Percentiles rank a stretch among this genome's conserved stretches.
These are phyloP conservation scores for Laothoe populi DNA, from an alignment of 2,888 invertebrate species.

Conservation along the genomic window DNA sequence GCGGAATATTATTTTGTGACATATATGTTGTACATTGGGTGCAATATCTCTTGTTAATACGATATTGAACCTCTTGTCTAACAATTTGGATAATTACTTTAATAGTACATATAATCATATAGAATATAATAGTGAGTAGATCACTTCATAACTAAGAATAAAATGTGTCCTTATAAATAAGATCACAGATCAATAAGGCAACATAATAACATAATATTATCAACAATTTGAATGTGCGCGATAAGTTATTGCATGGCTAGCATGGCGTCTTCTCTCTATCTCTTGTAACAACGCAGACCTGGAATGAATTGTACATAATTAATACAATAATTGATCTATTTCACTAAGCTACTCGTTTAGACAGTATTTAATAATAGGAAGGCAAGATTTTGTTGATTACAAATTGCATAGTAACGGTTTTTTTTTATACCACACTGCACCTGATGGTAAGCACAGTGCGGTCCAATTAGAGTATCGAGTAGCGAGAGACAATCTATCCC, in stretches of 20 bases:
- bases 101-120: constrained; percentile 1
- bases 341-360: too few species aligned
- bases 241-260: constrained; percentile 60
- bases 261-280: constrained; percentile 87
- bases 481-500: too few species aligned
- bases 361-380: too few species aligned
- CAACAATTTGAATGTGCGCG: constrained; percentile 74
- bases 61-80: neutral
- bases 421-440: too few species aligned
- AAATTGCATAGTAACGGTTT: too few species aligned
- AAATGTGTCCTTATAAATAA: constrained; percentile 44
- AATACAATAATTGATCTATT: neutral
- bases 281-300: constrained; percentile 91
- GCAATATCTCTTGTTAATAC: too few species aligned
- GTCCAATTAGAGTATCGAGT: too few species aligned
- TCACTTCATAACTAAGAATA: constrained; percentile 28
- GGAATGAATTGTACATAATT: constrained; percentile 51
- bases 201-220: constrained; percentile 46
- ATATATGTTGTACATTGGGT: too few species aligned
- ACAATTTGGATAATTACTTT: neutral
- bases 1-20: too few species aligned
- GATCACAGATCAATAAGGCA: constrained; percentile 79
- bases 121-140: constrained; percentile 27
- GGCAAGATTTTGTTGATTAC: too few species aligned
- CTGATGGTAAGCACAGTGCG: too few species aligned